Evolutionary conservation across 2,888 invertebrate species (phyloP), one percentile per base, ranked within the genome.

Genomic region (Adelognathus sp.): DNA sequence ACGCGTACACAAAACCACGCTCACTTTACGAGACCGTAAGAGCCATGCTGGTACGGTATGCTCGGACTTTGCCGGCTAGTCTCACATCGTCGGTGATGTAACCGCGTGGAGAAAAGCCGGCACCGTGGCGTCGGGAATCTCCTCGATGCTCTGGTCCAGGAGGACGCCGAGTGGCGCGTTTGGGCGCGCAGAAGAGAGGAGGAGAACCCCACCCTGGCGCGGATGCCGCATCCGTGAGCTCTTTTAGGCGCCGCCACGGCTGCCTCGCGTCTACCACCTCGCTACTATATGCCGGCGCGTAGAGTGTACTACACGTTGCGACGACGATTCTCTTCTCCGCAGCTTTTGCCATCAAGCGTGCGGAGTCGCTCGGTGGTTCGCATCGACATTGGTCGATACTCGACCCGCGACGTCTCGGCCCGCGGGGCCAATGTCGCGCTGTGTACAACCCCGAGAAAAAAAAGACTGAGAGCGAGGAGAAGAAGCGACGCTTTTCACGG

Each of bases 181-280:
- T 73, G 60, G 69, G 24, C 54, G 41, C 18, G 21, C 27, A 18
- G 36, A 21, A 58, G 50, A 29, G 50, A 52, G 33, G 39, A 52
- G 39, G 61, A 71, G 14, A 31, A 44, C 74, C 33, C 58, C 69
- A 67, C 24, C 50, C 76, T 63, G 60, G 79, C 77, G 81, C 76
- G 70, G 79, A 63, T 66, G 71, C 71, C 79, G 76, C 82, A 77
- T 81, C 79, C 70, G 79, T 77, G 76, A 77, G 79, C 80, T 84
- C 80, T 83, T 82, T 84, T 79, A 72, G 84, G 83, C 84, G 84
- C 83, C 84, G 80, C 74, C 70, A 80, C 81, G 83, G 81, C 83
- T 84, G 82, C 77, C 76, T 81, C 79, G 76, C 81, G 72, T 81
- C 82, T 66, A 70, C 71, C 36, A 33, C 64, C 46, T 7, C 69